Percentiles rank a stretch among this genome's conserved stretches.
Evolutionary conservation across 2,113 vertebrate species (phyloP).

Genomic region (Xiphophorus hellerii): DNA sequence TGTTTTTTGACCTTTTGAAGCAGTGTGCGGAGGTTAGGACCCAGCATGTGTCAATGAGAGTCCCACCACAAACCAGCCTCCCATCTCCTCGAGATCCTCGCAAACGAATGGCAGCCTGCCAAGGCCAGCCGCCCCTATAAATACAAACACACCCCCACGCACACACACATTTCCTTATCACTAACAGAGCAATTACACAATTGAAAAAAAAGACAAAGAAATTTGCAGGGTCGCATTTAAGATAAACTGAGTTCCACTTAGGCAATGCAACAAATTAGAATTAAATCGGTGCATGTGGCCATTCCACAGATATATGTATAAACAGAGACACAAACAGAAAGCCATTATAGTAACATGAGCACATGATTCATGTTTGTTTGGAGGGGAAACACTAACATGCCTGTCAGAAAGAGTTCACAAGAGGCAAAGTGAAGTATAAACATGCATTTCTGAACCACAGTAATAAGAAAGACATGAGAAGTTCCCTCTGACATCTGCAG

Average conservation of each 20-base stretch:
- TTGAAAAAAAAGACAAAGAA: neutral
- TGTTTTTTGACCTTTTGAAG: slow-evolving; percentile 88
- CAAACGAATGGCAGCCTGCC: slow-evolving; percentile 93
- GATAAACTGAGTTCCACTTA: neutral
- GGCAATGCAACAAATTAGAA: neutral
- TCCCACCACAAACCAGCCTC: slow-evolving; percentile 92
- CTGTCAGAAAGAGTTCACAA: slow-evolving; percentile 13
- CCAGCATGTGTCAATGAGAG: slow-evolving; percentile 95
- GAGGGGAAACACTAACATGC: slow-evolving; percentile 1
- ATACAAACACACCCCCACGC: neutral
- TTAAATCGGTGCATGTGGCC: neutral
- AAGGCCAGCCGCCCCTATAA: slow-evolving; percentile 92
- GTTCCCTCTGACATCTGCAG: neutral
- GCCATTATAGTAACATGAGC: neutral
- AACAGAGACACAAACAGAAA: neutral
- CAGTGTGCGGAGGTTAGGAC: slow-evolving; percentile 96
- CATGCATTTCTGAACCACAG: neutral
- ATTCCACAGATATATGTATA: neutral
- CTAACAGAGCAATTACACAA: neutral
- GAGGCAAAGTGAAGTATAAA: slow-evolving; percentile 9
- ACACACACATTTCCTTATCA: neutral
- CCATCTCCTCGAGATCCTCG: slow-evolving; percentile 88
- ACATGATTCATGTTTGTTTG: neutral
- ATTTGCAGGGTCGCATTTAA: neutral
- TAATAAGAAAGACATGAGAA: neutral